Evolutionary conservation across 2,888 invertebrate genomes (phyloP).

Genomic region (Lasioglossum vierecki): DNA sequence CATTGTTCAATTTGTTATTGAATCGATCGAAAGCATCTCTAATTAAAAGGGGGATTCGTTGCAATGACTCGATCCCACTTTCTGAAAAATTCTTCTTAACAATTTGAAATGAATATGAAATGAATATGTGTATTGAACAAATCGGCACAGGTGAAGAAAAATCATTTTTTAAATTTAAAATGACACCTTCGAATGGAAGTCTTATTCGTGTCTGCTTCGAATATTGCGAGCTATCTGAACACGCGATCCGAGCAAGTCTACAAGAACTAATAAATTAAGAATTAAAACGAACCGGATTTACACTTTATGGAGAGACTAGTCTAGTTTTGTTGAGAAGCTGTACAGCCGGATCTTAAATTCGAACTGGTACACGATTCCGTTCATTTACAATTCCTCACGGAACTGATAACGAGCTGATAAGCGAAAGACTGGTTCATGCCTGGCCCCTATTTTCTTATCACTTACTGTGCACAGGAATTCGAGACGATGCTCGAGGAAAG

Average conservation of each 20-base stretch:
- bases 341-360: constrained; percentile 19
- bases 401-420: constrained; percentile 67
- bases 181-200: too few relatives aligned
- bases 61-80: too few relatives aligned
- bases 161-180: too few relatives aligned
- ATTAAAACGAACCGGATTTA: neutral
- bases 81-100: too few relatives aligned
- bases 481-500: neutral
- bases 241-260: too few relatives aligned
- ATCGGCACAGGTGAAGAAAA: too few relatives aligned
- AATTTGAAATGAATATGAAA: too few relatives aligned
- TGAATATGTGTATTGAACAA: too few relatives aligned
- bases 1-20: neutral
- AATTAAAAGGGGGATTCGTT: neutral
- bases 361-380: constrained; percentile 55
- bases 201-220: too few relatives aligned
- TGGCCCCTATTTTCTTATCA: constrained; percentile 47
- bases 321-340: neutral
- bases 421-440: constrained; percentile 46
- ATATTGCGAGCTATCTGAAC: too few relatives aligned
- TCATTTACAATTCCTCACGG: constrained; percentile 75
- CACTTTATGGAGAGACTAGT: neutral
- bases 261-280: neutral
- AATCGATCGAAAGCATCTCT: neutral
- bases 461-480: constrained; percentile 26